Conservation (phyloP, 2,113 vertebrate species). For the Pipa parva region DNA sequence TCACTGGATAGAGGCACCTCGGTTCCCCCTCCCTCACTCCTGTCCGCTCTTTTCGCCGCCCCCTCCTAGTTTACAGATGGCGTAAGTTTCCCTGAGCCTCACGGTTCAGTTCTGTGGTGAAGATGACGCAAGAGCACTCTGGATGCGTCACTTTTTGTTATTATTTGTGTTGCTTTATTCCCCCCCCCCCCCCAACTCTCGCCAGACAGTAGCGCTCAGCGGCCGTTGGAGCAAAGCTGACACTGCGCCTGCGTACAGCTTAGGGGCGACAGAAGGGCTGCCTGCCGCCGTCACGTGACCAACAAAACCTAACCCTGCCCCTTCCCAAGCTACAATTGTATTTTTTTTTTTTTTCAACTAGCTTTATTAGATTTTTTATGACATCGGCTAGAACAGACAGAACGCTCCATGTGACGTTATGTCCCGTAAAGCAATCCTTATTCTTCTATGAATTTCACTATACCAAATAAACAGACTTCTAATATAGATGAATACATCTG, state of each 20-base stretch:
- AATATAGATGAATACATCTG: too few relatives aligned
- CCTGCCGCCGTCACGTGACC: slow-evolving; percentile 18
- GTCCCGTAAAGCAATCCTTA: too few relatives aligned
- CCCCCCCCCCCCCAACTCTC: neutral
- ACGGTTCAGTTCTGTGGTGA: neutral
- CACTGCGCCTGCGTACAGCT: slow-evolving; percentile 3
- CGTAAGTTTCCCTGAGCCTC: neutral
- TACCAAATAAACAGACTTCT: too few relatives aligned
- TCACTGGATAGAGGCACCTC: slow-evolving; percentile 18
- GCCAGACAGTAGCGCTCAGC: slow-evolving; percentile 17
- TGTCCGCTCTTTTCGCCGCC: slow-evolving; percentile 6
- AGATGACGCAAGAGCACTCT: neutral
- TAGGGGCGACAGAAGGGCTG: slow-evolving; percentile 1
- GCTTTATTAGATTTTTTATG: too few relatives aligned
- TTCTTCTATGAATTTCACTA: too few relatives aligned
- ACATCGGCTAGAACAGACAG: too few relatives aligned
- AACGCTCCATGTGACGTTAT: too few relatives aligned
- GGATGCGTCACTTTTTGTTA: neutral
- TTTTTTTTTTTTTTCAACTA: slow-evolving; percentile 7
- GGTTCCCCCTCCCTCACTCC: slow-evolving; percentile 5
- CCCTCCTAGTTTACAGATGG: neutral
- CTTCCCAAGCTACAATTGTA: neutral
- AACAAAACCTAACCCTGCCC: slow-evolving; percentile 2
- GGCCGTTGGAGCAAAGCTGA: slow-evolving; percentile 17
- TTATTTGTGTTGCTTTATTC: neutral